Conservation (phyloP, 2,888 invertebrate species). For the Drosophila nr. fundita region DNA sequence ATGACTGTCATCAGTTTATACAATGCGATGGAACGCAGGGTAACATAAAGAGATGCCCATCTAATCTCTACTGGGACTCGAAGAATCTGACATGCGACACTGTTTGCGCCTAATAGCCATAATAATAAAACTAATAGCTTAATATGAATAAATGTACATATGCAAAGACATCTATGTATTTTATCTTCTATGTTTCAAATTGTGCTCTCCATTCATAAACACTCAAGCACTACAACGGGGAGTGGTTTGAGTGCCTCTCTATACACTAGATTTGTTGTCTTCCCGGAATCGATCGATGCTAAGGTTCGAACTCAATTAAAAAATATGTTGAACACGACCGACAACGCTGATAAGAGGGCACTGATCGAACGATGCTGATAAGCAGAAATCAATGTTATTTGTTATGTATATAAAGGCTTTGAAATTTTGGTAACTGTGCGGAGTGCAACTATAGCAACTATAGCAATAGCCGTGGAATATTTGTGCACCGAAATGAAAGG, state of each 20-base stretch:
- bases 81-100: slow-evolving; percentile 43
- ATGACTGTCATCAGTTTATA: slow-evolving; percentile 71
- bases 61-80: slow-evolving; percentile 62
- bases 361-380: slow-evolving; percentile 54
- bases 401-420: slow-evolving; percentile 59
- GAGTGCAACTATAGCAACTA: slow-evolving; percentile 64
- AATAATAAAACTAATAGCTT: not conserved
- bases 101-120: slow-evolving; percentile 41
- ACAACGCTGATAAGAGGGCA: slow-evolving; percentile 47
- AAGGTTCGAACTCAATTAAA: slow-evolving; percentile 69
- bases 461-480: slow-evolving; percentile 61
- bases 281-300: slow-evolving; percentile 56
- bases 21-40: slow-evolving; percentile 58
- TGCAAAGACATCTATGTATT: slow-evolving; percentile 4
- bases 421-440: slow-evolving; percentile 55
- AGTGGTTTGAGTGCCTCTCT: slow-evolving; percentile 40
- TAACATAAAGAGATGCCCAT: slow-evolving; percentile 60
- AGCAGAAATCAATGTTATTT: slow-evolving; percentile 28
- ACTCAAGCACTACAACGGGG: slow-evolving; percentile 40
- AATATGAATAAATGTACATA: not conserved
- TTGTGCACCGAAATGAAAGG: slow-evolving; percentile 67
- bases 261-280: slow-evolving; percentile 33
- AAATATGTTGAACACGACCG: slow-evolving; percentile 57
- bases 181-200: not conserved
- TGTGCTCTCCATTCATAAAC: slow-evolving; percentile 45